Evolutionary conservation across 2,888 invertebrate genomes (phyloP).

Genomic region (Dolichopus griseipennis): DNA sequence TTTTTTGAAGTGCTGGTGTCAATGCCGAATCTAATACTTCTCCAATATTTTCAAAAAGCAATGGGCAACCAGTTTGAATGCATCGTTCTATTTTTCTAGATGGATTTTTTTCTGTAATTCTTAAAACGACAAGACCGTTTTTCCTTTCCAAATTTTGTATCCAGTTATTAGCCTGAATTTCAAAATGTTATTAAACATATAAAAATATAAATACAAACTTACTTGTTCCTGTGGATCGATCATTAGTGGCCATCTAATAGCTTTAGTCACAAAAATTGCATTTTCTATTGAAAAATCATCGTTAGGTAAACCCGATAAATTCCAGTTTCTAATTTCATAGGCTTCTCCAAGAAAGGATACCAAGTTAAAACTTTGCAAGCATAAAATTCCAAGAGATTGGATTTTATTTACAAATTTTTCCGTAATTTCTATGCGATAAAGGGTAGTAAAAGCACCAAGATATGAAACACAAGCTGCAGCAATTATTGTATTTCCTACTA

Average conservation of each 20-base stretch:
- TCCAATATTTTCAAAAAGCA: too few species aligned
- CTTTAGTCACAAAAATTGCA: slow-evolving; percentile 77
- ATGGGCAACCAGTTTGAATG: too few species aligned
- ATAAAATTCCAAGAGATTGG: slow-evolving; percentile 56
- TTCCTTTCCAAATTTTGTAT: slow-evolving; percentile 76
- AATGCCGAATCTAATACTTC: too few species aligned
- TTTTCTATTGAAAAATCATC: slow-evolving; percentile 87
- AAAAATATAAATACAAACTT: not conserved
- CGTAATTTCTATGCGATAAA: slow-evolving; percentile 60
- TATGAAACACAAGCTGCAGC: slow-evolving; percentile 85
- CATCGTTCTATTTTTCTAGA: too few species aligned
- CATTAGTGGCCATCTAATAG: slow-evolving; percentile 80
- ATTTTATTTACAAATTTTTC: slow-evolving; percentile 61
- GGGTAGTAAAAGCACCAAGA: slow-evolving; percentile 77
- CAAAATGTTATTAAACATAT: slow-evolving; percentile 12
- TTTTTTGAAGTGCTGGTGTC: too few species aligned
- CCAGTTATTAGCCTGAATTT: slow-evolving; percentile 74
- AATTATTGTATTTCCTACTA: slow-evolving; percentile 75
- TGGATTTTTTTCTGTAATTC: slow-evolving; percentile 58
- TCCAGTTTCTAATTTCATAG: slow-evolving; percentile 83
- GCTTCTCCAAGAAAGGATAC: slow-evolving; percentile 68
- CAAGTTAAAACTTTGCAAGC: slow-evolving; percentile 60
- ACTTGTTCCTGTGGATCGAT: slow-evolving; percentile 94
- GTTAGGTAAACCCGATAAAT: slow-evolving; percentile 76
- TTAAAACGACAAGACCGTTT: slow-evolving; percentile 65